Percentiles rank a stretch among this genome's conserved stretches.
Conservation (phyloP, 2,113 vertebrate species). For the Noturus placidus region DNA sequence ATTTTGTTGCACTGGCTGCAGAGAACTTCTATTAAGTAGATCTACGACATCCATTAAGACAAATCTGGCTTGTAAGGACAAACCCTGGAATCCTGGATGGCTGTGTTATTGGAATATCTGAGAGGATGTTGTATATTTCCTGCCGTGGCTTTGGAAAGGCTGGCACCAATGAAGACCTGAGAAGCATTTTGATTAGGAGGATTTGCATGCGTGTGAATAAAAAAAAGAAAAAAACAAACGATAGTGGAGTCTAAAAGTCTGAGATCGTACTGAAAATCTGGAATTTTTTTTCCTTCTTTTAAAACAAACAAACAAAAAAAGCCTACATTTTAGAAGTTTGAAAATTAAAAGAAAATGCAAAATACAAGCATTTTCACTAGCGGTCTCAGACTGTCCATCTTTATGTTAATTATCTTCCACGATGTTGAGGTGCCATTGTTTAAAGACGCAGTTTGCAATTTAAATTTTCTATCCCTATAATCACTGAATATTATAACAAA, state of each 20-base stretch:
- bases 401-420: constrained; percentile 13
- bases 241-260: neutral
- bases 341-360: neutral
- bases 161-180: constrained; percentile 67
- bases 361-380: too few relatives aligned
- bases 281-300: neutral
- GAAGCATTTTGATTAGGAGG: constrained; percentile 67
- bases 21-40: neutral
- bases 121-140: constrained; percentile 47
- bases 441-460: neutral
- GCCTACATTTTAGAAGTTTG: neutral
- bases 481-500: neutral
- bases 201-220: constrained; percentile 21
- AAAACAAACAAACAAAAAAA: neutral
- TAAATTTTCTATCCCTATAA: neutral
- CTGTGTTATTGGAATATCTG: constrained; percentile 55
- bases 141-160: constrained; percentile 59
- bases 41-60: neutral
- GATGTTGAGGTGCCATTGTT: constrained; percentile 8
- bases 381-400: neutral
- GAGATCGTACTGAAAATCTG: neutral
- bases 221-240: neutral
- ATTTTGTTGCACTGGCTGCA: neutral
- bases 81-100: constrained; percentile 19
- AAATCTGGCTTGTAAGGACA: constrained; percentile 14